Evolutionary conservation across 1,140 invertebrate species (phyloP), one percentile per base, ranked within the genome.

Genomic region (Anoplophora glabripennis): DNA sequence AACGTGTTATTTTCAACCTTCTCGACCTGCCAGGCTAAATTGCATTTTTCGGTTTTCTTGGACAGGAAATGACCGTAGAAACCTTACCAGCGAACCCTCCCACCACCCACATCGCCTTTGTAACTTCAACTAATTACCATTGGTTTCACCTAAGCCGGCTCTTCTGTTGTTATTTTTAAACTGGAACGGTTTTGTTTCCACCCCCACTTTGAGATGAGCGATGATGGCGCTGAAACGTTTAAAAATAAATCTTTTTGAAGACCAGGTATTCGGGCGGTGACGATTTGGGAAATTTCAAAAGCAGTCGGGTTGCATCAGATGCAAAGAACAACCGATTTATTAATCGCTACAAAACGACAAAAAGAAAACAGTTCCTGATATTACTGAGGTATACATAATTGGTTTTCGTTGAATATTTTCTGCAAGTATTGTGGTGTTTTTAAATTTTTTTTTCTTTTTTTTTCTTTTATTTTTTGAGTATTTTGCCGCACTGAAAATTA

Each of bases 61-160:
- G 51, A 64, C 66, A 65, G 66, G 66, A 68, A 68, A 68, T 68
- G 66, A 68, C 66, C 61, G 63, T 49, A 48, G 66, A 68, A 65
- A 61, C 66, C 63, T 61, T 63, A 59, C 18, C 18, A 35, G 11
- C n/a, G 42, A 11, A 38, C 28, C 17, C 48, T 41, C 58, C 59
- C 52, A 41, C 46, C 51, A 56, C 49, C 35, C 48, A 53, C 12
- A 51, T 45, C 48, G 49, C 45, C 12, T 34, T 17, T 9, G 28
- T 45, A 61, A 61, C 53, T 40, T 33, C 38, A 38, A 47, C 45
- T 61, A 61, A 54, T 61, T 61, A 49, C 35, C 38, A 12, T n/a
- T 40, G 14, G 38, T 12, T 40, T 21, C 44, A 17, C 28, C 17
- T 17, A 46, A 46, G 10, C 18, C 18, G 18, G 44, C 15, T 28